phyloP scores from a whole-genome alignment of 2,797 vertebrate species.

The Acanthis flammea region DNA sequence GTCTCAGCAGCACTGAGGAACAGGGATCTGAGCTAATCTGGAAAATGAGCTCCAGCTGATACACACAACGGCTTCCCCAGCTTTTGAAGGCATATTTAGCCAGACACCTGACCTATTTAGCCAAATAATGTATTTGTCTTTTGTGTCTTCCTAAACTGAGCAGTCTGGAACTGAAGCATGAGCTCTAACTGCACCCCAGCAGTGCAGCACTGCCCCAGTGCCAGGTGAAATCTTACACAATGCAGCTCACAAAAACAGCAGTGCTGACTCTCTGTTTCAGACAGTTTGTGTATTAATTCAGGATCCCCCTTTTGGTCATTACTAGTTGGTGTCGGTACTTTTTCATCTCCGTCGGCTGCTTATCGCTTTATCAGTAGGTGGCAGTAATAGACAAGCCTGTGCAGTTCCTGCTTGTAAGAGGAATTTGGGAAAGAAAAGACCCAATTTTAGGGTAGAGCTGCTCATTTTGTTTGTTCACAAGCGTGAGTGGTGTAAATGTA shows the following conservation, averaged over 20 bases:
- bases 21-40: background rate
- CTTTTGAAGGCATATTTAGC: background rate
- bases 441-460: background rate
- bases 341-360: background rate
- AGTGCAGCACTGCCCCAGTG: background rate
- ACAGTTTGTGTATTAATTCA: background rate
- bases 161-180: background rate
- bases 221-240: background rate
- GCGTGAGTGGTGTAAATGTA: background rate
- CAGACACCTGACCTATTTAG: background rate
- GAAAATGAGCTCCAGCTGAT: background rate
- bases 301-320: background rate
- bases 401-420: background rate
- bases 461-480: background rate
- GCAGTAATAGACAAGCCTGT: constrained; percentile 41
- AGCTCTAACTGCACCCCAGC: background rate
- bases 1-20: background rate
- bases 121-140: background rate
- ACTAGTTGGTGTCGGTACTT: background rate
- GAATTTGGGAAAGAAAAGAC: background rate
- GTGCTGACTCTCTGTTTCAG: background rate
- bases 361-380: constrained; percentile 49
- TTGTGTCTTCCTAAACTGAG: background rate
- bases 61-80: background rate
- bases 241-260: background rate